phyloP scores from a whole-genome alignment of 2,113 vertebrate species.

The Dicaeum eximium region DNA sequence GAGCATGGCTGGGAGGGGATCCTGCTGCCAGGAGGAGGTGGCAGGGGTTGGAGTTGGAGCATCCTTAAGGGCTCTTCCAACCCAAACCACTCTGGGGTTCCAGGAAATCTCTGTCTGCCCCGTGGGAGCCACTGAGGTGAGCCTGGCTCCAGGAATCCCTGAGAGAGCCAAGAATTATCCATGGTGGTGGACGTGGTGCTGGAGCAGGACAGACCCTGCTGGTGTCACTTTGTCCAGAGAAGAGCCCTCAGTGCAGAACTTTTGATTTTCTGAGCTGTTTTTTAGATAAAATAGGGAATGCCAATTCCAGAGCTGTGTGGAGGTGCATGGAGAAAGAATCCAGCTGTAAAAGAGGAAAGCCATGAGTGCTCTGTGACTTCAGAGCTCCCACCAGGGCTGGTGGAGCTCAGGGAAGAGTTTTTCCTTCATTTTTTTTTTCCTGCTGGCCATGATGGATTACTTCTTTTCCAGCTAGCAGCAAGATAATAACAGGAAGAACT shows the following conservation, averaged over 20 bases:
- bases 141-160: neutral
- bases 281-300: neutral
- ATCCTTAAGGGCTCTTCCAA: neutral
- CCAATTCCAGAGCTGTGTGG: neutral
- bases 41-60: neutral
- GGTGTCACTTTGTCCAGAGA: neutral
- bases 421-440: neutral
- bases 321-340: neutral
- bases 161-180: rapidly evolving
- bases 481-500: neutral
- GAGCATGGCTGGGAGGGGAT: neutral
- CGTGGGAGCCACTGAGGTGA: neutral
- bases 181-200: rapidly evolving
- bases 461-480: neutral
- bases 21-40: neutral
- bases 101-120: neutral
- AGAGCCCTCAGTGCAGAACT: neutral
- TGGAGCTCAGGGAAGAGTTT: neutral
- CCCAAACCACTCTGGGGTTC: neutral
- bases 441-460: neutral
- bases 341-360: neutral
- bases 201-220: neutral
- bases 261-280: neutral
- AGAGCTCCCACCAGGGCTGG: neutral
- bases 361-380: neutral